Conservation (phyloP, 2,113 vertebrate genomes). For the Entelurus aequoreus region DNA sequence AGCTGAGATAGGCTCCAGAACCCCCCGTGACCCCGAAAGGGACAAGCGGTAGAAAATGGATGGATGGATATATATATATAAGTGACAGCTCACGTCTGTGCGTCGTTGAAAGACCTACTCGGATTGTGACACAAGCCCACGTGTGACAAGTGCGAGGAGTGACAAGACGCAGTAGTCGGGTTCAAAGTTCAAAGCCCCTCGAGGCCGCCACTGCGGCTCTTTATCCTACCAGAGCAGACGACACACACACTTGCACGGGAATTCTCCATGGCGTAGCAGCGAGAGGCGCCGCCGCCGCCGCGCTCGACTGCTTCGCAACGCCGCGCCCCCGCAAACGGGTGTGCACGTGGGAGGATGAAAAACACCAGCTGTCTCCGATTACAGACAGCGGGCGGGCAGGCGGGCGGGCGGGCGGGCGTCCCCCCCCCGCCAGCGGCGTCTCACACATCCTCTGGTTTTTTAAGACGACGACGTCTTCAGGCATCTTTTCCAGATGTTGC, state of each 20-base stretch:
- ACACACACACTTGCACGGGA: background rate
- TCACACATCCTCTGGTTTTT: conserved; percentile 22
- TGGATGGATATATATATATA: too few relatives aligned
- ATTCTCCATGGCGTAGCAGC: background rate
- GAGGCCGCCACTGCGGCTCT: background rate
- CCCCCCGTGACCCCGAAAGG: too few relatives aligned
- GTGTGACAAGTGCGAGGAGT: background rate
- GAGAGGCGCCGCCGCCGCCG: background rate
- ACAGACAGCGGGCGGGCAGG: conserved; percentile 43
- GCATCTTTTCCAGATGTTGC: conserved; percentile 5
- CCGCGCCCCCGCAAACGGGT: conserved; percentile 10
- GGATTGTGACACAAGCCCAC: too few relatives aligned
- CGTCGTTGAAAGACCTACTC: too few relatives aligned
- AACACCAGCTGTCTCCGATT: conserved; percentile 52
- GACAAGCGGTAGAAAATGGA: too few relatives aligned
- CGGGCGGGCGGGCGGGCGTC: too few relatives aligned
- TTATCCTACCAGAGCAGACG: background rate
- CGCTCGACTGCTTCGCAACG: background rate
- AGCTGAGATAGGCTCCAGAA: too few relatives aligned
- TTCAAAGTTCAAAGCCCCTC: background rate
- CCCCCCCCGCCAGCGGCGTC: conserved; percentile 27
- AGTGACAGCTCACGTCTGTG: too few relatives aligned
- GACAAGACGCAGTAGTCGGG: background rate
- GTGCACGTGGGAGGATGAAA: conserved; percentile 50
- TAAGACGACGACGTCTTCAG: conserved; percentile 1